These are phyloP conservation scores for Dunckerocampus dactyliophorus DNA, from an alignment of 2,113 vertebrate species.

Conservation along the genomic window DNA sequence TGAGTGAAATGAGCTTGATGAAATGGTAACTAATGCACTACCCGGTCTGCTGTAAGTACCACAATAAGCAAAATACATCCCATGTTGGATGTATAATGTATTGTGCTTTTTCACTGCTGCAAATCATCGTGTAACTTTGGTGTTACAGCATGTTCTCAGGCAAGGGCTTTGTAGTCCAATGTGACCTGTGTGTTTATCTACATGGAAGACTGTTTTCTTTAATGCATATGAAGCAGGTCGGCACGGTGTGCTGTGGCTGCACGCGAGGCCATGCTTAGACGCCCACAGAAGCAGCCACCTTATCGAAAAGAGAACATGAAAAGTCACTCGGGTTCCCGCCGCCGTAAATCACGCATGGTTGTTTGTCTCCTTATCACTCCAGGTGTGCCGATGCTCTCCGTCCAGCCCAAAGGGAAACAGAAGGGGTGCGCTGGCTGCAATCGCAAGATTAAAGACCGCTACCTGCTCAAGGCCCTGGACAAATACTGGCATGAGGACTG, in stretches of 20 bases:
- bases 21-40: slow-evolving; percentile 65
- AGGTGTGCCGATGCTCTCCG: slow-evolving; percentile 98
- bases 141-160: slow-evolving; percentile 56
- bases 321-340: slow-evolving; percentile 69
- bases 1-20: slow-evolving; percentile 70
- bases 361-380: slow-evolving; percentile 75
- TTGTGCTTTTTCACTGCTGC: slow-evolving; percentile 26
- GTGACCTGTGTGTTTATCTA: slow-evolving; percentile 69
- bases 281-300: slow-evolving; percentile 59
- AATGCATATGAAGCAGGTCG: slow-evolving; percentile 72
- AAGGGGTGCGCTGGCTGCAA: slow-evolving; percentile 99
- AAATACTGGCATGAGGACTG: slow-evolving; percentile 99
- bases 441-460: slow-evolving; percentile 99
- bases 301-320: slow-evolving; percentile 74
- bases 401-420: slow-evolving; percentile 99
- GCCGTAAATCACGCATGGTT: slow-evolving; percentile 69
- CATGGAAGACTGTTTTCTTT: slow-evolving; percentile 66
- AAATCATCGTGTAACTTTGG: slow-evolving; percentile 58
- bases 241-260: slow-evolving; percentile 48
- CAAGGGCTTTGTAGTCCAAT: slow-evolving; percentile 54
- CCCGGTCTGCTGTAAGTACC: slow-evolving; percentile 61
- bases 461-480: slow-evolving; percentile 99
- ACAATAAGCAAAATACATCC: slow-evolving; percentile 50
- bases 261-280: slow-evolving; percentile 45
- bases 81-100: slow-evolving; percentile 17